Base-by-base conservation (phyloP, 30 jellyfish, hydroid and myxozoan species). In the Sanderia malayensis region DNA sequence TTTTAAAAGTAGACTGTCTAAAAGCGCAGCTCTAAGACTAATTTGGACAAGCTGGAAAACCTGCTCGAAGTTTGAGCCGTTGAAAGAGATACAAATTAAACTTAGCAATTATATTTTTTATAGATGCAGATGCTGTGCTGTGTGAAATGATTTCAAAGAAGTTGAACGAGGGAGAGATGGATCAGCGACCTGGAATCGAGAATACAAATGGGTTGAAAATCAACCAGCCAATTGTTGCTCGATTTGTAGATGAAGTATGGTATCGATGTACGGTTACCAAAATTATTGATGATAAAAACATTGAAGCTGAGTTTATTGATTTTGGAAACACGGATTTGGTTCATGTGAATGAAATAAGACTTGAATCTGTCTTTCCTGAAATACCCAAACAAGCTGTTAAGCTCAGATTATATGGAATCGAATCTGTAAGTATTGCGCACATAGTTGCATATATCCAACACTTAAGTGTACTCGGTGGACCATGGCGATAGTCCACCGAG, bases 311-410 rank as follows among this genome's bases (percentile, higher is more conserved):
- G 30, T 89, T 73, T 67, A 86, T 83, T 29, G 97, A 89, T 61
- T 89, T 83, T 89, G 97, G 97, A 15, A 89, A 89, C 64, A 37
- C 67, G 33, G 97, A 89, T 31, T 73, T 55, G 22, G 91, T 71
- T 2, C 79, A 64, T 34, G 84, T 64, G 4, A 47, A 30, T 23
- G 61, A 83, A 15, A 15, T 89, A 18, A 59, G 91, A 25, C 24
- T 46, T 6, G 21, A 58, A 37, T 67, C 83, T 3, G 59, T 75
- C 45, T 59, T 55, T 30, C 55, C 63, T 23, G 96, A 89, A 6
- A 71, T 82, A n/a, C 97, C 97, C 18, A 66, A 53, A 45, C 96
- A 89, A 27, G 86, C 96, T 20, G 64, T 89, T 46, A 41, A 63
- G 61, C 52, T 83, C 11, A 60, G 57, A 53, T 77, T 89, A 15